These are phyloP conservation scores for Eupithecia abbreviata DNA, from an alignment of 2,888 invertebrate species.

Conservation along the genomic window DNA sequence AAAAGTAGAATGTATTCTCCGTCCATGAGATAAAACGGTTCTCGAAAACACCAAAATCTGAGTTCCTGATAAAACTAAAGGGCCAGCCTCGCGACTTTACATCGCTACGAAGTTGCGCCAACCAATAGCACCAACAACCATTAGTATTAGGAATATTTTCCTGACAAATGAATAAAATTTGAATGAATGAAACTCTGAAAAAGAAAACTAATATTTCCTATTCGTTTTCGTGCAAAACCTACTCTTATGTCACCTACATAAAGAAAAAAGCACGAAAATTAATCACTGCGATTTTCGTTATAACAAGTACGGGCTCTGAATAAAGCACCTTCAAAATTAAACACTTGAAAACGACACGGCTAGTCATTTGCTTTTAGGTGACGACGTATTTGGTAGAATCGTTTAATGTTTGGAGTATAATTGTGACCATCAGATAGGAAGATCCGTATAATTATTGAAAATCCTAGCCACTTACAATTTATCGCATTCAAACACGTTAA, in stretches of 20 bases:
- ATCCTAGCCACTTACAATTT: no score
- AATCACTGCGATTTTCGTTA: not conserved
- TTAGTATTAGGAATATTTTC: no score
- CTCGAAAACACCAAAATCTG: constrained; percentile 36
- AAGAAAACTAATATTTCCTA: not conserved
- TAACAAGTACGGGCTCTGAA: not conserved
- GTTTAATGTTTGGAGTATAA: constrained; percentile 43
- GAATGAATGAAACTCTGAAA: not conserved
- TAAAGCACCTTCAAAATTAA: not conserved
- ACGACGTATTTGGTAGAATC: constrained; percentile 36
- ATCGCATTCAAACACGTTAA: no score
- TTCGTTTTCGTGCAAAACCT: not conserved
- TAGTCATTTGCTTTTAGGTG: constrained; percentile 52
- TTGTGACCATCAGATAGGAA: no score
- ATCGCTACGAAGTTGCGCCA: constrained; percentile 18
- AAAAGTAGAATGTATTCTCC: constrained; percentile 62
- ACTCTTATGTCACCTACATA: not conserved
- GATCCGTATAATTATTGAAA: no score
- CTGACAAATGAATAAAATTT: not conserved
- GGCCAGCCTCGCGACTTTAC: constrained; percentile 23
- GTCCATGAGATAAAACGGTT: constrained; percentile 67
- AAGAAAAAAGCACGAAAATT: not conserved
- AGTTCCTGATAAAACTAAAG: constrained; percentile 28
- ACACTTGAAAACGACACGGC: constrained; percentile 34
- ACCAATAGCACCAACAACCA: not conserved